Evolutionary conservation across 2,888 invertebrate genomes (phyloP).

Genomic region (Machimus rusticus): DNA sequence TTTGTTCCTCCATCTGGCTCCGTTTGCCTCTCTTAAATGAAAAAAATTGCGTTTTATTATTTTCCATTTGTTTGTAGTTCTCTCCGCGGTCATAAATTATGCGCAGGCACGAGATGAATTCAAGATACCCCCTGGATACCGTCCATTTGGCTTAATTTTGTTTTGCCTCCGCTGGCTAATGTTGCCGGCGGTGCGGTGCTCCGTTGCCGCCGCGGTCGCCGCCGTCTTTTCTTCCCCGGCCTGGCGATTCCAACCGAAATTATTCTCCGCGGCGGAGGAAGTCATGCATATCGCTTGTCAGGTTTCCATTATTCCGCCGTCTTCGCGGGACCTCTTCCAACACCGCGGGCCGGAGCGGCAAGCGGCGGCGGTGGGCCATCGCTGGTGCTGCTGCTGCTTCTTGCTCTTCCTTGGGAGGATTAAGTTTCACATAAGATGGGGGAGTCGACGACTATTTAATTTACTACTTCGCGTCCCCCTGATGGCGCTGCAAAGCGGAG

Average conservation of each 20-base stretch:
- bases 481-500: background rate
- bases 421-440: constrained; percentile 26
- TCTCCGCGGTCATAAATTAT: constrained; percentile 41
- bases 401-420: constrained; percentile 2
- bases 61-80: constrained; percentile 6
- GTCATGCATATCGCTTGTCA: constrained; percentile 46
- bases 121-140: constrained; percentile 35
- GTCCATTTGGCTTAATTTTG: constrained; percentile 30
- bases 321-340: background rate
- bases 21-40: background rate
- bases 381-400: background rate
- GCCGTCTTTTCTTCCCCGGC: background rate
- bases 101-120: constrained; percentile 45
- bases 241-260: constrained; percentile 8
- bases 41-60: constrained; percentile 14
- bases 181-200: background rate
- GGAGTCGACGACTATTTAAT: constrained; percentile 11
- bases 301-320: constrained; percentile 36
- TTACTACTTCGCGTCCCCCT: background rate
- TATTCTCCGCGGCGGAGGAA: constrained; percentile 43
- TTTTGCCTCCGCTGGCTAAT: background rate
- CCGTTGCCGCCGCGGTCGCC: background rate
- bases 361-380: background rate
- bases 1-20: background rate
- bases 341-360: too few relatives aligned